Conservation (phyloP, 35 echinoderm and acorn worm species). For the Stichopus chloronotus region DNA sequence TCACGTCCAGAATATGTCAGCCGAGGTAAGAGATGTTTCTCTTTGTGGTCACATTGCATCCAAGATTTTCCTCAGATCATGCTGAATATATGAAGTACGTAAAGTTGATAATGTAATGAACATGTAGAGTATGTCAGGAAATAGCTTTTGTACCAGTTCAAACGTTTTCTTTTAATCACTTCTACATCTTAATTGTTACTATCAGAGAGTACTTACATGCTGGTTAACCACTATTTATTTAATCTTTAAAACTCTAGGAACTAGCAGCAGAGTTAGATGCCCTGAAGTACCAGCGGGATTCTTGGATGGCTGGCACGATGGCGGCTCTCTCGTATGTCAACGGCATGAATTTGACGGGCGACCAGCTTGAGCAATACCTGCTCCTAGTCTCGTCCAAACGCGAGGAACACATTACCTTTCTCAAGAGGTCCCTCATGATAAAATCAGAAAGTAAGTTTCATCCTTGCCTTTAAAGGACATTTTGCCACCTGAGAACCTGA, state of each 20-base stretch:
- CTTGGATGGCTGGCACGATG: conserved; percentile 57
- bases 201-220: no score
- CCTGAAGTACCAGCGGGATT: conserved; percentile 59
- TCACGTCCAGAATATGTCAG: conserved; percentile 50
- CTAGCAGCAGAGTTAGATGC: conserved; percentile 59
- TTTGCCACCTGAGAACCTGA: no score
- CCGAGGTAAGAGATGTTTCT: conserved; percentile 49
- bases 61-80: no score
- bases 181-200: no score
- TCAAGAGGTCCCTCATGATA: conserved; percentile 39
- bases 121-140: no score
- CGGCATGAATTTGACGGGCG: conserved; percentile 38
- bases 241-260: conserved; percentile 24
- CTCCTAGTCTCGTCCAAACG: conserved; percentile 29
- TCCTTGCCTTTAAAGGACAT: no score
- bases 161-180: no score
- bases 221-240: no score
- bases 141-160: no score
- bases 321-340: conserved; percentile 58
- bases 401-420: conserved; percentile 48
- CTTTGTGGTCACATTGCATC: no score
- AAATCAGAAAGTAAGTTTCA: conserved; percentile 60
- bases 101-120: no score
- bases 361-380: conserved; percentile 47
- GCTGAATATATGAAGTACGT: no score